Conservation (phyloP, 1,140 invertebrate species). For the Drosophila carrolli region DNA sequence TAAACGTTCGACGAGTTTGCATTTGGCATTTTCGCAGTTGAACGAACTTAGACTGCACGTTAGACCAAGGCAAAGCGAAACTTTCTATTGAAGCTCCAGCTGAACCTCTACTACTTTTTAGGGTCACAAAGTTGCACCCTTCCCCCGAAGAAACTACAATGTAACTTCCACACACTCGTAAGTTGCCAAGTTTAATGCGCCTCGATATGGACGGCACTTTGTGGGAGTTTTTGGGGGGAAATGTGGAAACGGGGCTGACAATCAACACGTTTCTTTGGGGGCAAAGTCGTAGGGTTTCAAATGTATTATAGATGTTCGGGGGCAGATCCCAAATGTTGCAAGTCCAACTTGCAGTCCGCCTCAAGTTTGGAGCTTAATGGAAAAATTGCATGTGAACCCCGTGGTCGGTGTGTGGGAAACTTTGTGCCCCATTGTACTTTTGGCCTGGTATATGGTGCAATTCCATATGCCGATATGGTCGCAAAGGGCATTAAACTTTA, state of each 20-base stretch:
- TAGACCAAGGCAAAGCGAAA: constrained; percentile 24
- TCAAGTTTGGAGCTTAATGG: constrained; percentile 56
- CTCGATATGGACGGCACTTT: constrained; percentile 43
- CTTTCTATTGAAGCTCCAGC: constrained; percentile 11
- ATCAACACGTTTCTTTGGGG: constrained; percentile 63
- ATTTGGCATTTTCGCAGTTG: constrained; percentile 53
- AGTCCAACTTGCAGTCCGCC: constrained; percentile 37
- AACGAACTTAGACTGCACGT: constrained; percentile 68
- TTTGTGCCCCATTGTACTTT: constrained; percentile 34
- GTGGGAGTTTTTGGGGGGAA: constrained; percentile 2
- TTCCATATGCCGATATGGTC: constrained; percentile 14
- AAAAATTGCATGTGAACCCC: constrained; percentile 75
- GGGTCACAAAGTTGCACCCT: constrained; percentile 32
- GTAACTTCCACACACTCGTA: constrained; percentile 26
- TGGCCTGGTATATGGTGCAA: constrained; percentile 4
- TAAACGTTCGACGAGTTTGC: constrained; percentile 47
- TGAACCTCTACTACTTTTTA: constrained; percentile 34
- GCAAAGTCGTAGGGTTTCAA: constrained; percentile 21
- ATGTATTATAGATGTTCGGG: constrained; percentile 5
- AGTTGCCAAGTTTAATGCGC: constrained; percentile 46
- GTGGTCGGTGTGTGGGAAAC: constrained; percentile 48
- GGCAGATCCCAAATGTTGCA: constrained; percentile 37
- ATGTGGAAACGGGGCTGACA: constrained; percentile 16
- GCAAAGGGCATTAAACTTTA: constrained; percentile 31
- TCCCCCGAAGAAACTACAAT: neutral